Evolutionary conservation across 2,888 invertebrate species (phyloP), one percentile per base, ranked within the genome.

Genomic region (Parnassius apollo): DNA sequence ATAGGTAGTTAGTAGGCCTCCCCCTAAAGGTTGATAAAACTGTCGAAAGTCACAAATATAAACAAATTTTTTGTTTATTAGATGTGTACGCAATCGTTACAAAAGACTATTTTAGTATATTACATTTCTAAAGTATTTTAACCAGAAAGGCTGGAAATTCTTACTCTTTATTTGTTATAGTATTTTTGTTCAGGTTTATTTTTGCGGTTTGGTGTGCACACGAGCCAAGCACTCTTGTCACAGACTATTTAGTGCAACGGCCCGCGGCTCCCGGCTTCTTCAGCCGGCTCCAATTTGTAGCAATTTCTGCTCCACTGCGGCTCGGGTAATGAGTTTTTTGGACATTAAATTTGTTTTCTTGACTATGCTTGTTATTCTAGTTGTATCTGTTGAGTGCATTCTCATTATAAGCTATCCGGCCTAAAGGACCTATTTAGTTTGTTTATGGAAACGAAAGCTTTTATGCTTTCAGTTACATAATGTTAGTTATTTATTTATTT

Each of bases 281-380:
- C 65, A 63, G 68, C 50, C 65, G 69, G 56, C 67, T 69, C 70
- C 74, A 74, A 73, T 75, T 74, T 75, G 73, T 71, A 66, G 72
- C 69, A 61, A 62, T 71, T 73, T 73, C 69, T 68, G 69, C 71
- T 65, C 60, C 68, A 68, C 58, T 72, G 72, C 69, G 59, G 64
- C 63, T 59, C 59, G 67, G 50, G 68, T 75, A 74, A 76, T 74
- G 71, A 76, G 74, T 73, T 75, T 76, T 77, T 76, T 72, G 74
- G 72, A 68, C 69, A 67, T 74, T 69, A 68, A 69, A 68, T 71
- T 73, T 69, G 68, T 69, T 69, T 67, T 66, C 62, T 63, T 69
- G 65, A 68, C 66, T 68, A 65, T 66, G 22, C 56, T 52, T 13
- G 63, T 68, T 66, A 65, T 64, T 65, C 65, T 53, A 53, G 62